Percentiles rank a stretch among this genome's conserved stretches.
Conservation (phyloP, 2,113 vertebrate genomes). For the Thalassoma bifasciatum region DNA sequence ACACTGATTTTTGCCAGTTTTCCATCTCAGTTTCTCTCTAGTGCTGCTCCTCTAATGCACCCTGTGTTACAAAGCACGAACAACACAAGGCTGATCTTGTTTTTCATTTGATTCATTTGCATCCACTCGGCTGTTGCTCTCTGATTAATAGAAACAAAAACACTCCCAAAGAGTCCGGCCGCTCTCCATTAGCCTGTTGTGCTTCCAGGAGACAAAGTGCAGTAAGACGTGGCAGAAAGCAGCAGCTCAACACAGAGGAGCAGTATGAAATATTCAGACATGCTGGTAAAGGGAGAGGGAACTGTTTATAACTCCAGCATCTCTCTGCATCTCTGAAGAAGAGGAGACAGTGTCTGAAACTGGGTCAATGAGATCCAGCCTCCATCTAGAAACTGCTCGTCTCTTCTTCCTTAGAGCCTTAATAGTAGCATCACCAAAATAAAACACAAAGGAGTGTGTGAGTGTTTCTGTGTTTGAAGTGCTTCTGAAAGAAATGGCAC, state of each 20-base stretch:
- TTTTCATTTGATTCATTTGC: constrained; percentile 11
- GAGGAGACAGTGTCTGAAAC: constrained; percentile 41
- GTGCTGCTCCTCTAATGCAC: background rate
- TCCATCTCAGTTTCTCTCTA: constrained; percentile 11
- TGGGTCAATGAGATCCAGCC: constrained; percentile 70
- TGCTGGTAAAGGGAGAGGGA: constrained; percentile 39
- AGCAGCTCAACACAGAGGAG: constrained; percentile 37
- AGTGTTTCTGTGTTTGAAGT: background rate
- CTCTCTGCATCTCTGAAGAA: constrained; percentile 25
- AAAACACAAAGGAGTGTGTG: constrained; percentile 3
- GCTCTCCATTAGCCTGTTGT: constrained; percentile 20
- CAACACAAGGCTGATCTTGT: background rate
- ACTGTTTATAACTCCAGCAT: constrained; percentile 34
- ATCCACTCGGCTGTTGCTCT: constrained; percentile 19
- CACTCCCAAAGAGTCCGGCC: constrained; percentile 20
- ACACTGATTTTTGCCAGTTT: constrained; percentile 13
- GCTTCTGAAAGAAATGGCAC: background rate
- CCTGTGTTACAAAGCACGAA: constrained; percentile 13
- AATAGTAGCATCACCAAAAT: background rate
- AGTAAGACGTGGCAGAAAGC: constrained; percentile 21
- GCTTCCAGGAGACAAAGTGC: constrained; percentile 35
- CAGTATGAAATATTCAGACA: constrained; percentile 71
- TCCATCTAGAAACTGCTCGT: constrained; percentile 39
- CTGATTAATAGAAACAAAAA: background rate
- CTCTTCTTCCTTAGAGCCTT: constrained; percentile 23